A percentile compares a stretch with the other conserved stretches of the same genome.
Evolutionary conservation across 1,140 invertebrate genomes (phyloP).

Genomic region (Drosophila pallidifrons): DNA sequence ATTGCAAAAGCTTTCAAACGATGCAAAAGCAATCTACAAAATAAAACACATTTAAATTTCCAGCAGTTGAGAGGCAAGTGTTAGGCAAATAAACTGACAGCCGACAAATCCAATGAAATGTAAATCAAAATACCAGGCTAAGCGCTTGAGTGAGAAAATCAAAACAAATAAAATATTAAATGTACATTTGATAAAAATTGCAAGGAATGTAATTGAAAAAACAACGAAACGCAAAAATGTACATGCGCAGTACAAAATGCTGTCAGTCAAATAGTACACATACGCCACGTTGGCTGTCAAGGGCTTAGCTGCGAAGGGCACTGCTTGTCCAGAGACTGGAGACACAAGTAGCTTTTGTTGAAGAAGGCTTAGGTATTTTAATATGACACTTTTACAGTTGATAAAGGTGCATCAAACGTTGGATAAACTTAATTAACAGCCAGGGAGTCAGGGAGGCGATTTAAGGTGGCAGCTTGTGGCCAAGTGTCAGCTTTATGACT

Average conservation of each 20-base stretch:
- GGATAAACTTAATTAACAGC: constrained; percentile 75
- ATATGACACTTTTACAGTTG: constrained; percentile 57
- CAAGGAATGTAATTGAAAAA: constrained; percentile 24
- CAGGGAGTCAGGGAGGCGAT: neutral
- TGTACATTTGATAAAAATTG: neutral
- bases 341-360: constrained; percentile 10
- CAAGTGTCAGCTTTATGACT: constrained; percentile 30
- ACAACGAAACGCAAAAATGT: neutral
- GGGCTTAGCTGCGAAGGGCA: neutral
- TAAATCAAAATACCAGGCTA: constrained; percentile 33
- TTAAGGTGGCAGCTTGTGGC: neutral
- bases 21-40: constrained; percentile 19
- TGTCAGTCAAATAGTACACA: constrained; percentile 5
- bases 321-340: neutral
- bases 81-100: constrained; percentile 31
- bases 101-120: constrained; percentile 38
- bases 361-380: constrained; percentile 56
- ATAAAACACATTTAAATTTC: constrained; percentile 23
- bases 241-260: neutral
- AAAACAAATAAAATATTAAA: constrained; percentile 12
- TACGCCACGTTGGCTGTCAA: constrained; percentile 10
- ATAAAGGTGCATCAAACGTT: constrained; percentile 59
- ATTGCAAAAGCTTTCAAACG: constrained; percentile 28
- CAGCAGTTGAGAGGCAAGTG: constrained; percentile 43
- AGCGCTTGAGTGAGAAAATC: constrained; percentile 6